Evolutionary conservation across 2,888 invertebrate species (phyloP), one percentile per base, ranked within the genome.

Genomic region (Pseudococcus jackbeardsleyi): DNA sequence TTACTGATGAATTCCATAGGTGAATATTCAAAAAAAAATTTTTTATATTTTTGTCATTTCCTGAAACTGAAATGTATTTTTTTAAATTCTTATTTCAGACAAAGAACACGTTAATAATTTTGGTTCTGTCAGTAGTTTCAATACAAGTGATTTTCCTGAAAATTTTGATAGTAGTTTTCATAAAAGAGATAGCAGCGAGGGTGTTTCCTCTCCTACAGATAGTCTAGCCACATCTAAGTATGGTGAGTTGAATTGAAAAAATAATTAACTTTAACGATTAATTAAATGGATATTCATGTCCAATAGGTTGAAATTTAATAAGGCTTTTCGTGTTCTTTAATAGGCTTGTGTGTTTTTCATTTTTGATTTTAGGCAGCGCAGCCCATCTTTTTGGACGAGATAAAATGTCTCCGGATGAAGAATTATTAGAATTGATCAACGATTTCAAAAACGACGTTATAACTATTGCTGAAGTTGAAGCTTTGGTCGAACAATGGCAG

Each of bases 401-500:
- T 39, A 88, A 88, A 88, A 8, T 85, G 59, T 85, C 89, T 12
- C 89, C 89, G 0, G 95, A 96, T 91, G 96, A 96, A 89, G 96
- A 97, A 91, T 92, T 97, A 89, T 94, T 95, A 4, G 96, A 97
- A 92, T 96, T 97, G 86, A 96, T 97, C 91, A 96, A 95, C 91
- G 96, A 97, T 91, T 97, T 96, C 91, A 97, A 97, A 91, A 96
- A 96, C 91, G 96, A 97, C 91, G 96, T 96, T 4, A 95, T 96
- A 90, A 95, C 96, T 0, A 96, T 97, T 91, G 93, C 95, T 0
- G 96, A 97, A 92, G 96, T 96, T 0, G 97, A 97, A 91, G 94
- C 95, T 90, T 92, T 97, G 86, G 97, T 97, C 0, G 95, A 96
- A 91, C 95, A 95, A 91, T 97, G 97, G 97, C 94, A 94, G 90